Evolutionary conservation across 35 echinoderm and acorn worm genomes (phyloP), one percentile per base, ranked within the genome.

Genomic region (Patiria miniata): DNA sequence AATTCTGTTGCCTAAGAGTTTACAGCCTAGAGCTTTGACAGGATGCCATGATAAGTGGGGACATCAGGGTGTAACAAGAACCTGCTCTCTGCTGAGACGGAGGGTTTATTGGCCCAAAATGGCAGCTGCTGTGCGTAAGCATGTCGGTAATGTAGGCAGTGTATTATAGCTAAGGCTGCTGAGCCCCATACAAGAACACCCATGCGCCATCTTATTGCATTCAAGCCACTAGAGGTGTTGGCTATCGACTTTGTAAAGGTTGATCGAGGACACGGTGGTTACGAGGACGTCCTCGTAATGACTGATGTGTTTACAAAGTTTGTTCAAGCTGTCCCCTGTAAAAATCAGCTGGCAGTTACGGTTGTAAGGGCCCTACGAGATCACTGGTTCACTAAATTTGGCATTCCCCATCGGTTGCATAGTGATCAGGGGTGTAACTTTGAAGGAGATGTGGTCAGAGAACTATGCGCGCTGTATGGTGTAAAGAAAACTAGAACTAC

Each of bases 341-440:
- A 50, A 16, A 54, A 94, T 69, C 87, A 94, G 53, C 80, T 50
- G 7, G 87, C 92, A 1, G 8, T 37, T 37, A 85, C 69, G 1
- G 92, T 93, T 51, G 92, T 86, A 1, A 85, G 40, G 40, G 87
- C 40, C 5, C 50, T 93, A 23, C 18, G 50, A 8, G 56, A 90
- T 9, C 21, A 52, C 5, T 84, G 68, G 57, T 84, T 85, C 17
- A 36, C 37, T 19, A 59, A 83, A 28, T 68, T 40, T 69, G 81
- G 73, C 10, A 61, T 88, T 15, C 91, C 91, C 7, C 8, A 58
- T 22, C 19, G 91, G 59, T 54, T 93, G 15, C 86, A 88, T 38
- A 84, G 80, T 9, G 91, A 93, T 38, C 91, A 93, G 42, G 86
- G 91, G 16, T 39, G 91, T 32, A 78, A 93, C 40, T 96, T 96